phyloP scores from a whole-genome alignment of 2,113 vertebrate genomes.

The Grammomys dolichurus region DNA sequence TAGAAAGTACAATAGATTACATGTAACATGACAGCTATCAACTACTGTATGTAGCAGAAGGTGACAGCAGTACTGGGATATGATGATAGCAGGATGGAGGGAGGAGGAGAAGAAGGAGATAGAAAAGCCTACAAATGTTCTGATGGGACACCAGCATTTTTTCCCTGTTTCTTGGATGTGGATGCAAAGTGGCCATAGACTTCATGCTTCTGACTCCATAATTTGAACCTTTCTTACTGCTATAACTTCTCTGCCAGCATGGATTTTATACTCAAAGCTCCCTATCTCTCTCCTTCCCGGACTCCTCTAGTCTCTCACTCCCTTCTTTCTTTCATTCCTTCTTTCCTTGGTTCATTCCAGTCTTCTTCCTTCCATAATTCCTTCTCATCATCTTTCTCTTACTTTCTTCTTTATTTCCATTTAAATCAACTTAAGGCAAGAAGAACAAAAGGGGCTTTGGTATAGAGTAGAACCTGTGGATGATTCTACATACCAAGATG shows the following conservation, averaged over 20 bases:
- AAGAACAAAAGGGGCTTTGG: neutral
- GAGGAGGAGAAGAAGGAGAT: no score
- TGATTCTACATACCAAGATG: neutral
- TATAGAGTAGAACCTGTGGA: neutral
- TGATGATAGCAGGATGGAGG: neutral
- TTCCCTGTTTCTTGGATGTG: no score
- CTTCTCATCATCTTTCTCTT: neutral
- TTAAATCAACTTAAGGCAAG: neutral
- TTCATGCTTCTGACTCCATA: no score
- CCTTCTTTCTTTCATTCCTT: neutral
- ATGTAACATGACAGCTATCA: neutral
- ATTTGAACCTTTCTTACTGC: neutral
- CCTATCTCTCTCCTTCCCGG: fast-evolving
- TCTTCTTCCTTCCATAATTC: neutral
- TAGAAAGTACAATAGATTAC: neutral
- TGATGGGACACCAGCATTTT: no score
- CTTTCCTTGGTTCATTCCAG: neutral
- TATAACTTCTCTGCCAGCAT: no score
- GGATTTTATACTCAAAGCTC: no score
- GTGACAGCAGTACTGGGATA: no score
- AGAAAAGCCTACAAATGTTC: no score
- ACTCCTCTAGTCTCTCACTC: no score
- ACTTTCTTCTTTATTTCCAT: no score
- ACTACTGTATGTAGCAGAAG: neutral
- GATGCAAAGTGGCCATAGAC: neutral